Conservation (phyloP, 2,113 vertebrate genomes). For the Rhea americana region DNA sequence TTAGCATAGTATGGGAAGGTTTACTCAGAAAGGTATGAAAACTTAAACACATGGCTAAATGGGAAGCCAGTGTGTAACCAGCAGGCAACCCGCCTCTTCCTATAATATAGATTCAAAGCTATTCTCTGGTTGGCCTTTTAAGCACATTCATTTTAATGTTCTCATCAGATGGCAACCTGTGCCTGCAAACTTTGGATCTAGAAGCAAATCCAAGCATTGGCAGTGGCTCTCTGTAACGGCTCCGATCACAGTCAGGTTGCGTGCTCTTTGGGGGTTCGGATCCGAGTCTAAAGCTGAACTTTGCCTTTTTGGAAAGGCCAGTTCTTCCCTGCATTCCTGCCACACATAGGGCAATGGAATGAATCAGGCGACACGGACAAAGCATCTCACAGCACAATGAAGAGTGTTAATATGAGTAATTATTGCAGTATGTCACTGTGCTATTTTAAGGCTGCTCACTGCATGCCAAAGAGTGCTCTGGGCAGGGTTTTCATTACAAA, state of each 20-base stretch:
- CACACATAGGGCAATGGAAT: neutral
- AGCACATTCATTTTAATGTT: neutral
- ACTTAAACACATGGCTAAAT: neutral
- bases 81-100: neutral
- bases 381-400: slow-evolving; percentile 42
- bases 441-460: slow-evolving; percentile 70
- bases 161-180: neutral
- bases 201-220: neutral
- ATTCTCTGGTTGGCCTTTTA: neutral
- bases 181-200: neutral
- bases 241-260: fast-evolving
- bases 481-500: slow-evolving; percentile 72
- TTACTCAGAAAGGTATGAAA: neutral
- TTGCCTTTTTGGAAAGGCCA: slow-evolving; percentile 36
- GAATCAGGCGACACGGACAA: slow-evolving; percentile 31
- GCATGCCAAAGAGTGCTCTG: slow-evolving; percentile 67
- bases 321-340: neutral
- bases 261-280: neutral
- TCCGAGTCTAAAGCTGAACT: neutral
- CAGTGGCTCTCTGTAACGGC: neutral
- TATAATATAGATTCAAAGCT: neutral
- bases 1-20: neutral
- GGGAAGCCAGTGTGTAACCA: neutral
- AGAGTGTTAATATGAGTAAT: slow-evolving; percentile 72
- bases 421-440: slow-evolving; percentile 67